These are phyloP conservation scores for Orchesellides sinensis DNA, from an alignment of 2,888 invertebrate genomes.

Conservation along the genomic window DNA sequence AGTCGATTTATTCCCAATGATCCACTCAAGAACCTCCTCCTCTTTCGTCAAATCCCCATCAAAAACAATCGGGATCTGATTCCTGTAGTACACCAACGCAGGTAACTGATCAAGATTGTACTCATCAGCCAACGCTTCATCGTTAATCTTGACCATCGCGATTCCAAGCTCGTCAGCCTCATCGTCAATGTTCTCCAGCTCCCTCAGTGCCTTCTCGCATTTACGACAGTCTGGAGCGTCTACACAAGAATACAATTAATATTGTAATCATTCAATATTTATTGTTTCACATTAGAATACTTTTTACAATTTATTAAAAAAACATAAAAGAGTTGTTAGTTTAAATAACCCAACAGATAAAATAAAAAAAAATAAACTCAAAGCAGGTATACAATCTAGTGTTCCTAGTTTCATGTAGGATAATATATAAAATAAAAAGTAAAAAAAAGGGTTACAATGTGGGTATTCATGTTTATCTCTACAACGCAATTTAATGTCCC, in stretches of 20 bases:
- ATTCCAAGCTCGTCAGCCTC: conserved; percentile 96
- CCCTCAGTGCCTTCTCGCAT: conserved; percentile 92
- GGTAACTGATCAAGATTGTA: conserved; percentile 90
- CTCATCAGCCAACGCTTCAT: conserved; percentile 92
- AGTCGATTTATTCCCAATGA: conserved; percentile 94
- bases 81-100: conserved; percentile 93
- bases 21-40: conserved; percentile 95
- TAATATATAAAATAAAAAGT: too few relatives aligned
- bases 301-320: too few relatives aligned
- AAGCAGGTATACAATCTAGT: too few relatives aligned
- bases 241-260: conserved; percentile 77
- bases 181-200: conserved; percentile 92
- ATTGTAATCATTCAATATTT: too few relatives aligned
- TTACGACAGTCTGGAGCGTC: conserved; percentile 96
- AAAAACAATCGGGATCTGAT: conserved; percentile 95
- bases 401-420: too few relatives aligned
- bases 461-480: too few relatives aligned
- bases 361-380: too few relatives aligned
- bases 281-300: too few relatives aligned
- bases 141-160: conserved; percentile 96
- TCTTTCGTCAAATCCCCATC: conserved; percentile 94
- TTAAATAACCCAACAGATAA: too few relatives aligned
- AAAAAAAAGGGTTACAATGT: too few relatives aligned
- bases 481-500: too few relatives aligned
- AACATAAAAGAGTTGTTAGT: too few relatives aligned